A percentile compares a stretch with the other conserved stretches of the same genome.
phyloP scores from a whole-genome alignment of 2,888 invertebrate genomes.

The Nemapogon koenigi region DNA sequence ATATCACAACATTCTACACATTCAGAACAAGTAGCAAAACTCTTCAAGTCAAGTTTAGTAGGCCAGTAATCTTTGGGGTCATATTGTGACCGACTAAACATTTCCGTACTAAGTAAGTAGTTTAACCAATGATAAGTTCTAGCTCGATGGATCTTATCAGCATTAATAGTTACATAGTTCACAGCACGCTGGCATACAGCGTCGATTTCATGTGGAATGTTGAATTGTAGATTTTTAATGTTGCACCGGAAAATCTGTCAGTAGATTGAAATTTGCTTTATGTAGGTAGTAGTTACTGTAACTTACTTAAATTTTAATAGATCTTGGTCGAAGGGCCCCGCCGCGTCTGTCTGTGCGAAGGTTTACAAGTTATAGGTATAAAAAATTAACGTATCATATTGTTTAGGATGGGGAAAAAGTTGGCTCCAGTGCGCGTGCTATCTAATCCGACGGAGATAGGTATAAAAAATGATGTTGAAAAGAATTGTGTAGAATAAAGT shows the following conservation, averaged over 20 bases:
- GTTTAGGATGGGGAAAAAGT: no score
- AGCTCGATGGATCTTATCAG: slow-evolving; percentile 28
- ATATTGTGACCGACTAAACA: slow-evolving; percentile 23
- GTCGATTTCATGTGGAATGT: slow-evolving; percentile 29
- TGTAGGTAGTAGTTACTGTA: no score
- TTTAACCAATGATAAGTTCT: slow-evolving; percentile 34
- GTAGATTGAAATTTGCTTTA: neutral
- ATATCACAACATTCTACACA: slow-evolving; percentile 27
- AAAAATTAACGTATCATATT: no score
- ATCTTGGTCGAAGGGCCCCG: no score
- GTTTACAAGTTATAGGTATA: no score
- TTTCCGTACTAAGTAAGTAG: slow-evolving; percentile 25
- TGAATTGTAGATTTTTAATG: slow-evolving; percentile 36
- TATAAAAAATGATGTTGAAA: no score
- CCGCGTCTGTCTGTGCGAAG: no score
- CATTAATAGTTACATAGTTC: slow-evolving; percentile 29
- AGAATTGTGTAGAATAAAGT: no score
- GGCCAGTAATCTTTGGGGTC: slow-evolving; percentile 34
- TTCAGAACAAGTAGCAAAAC: slow-evolving; percentile 18
- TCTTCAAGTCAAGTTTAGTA: slow-evolving; percentile 17
- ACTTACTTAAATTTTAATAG: no score
- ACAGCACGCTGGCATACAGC: slow-evolving; percentile 35
- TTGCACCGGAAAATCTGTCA: slow-evolving; percentile 49
- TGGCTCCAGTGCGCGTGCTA: no score
- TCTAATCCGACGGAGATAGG: no score